These are phyloP conservation scores for Lasioglossum villosulum DNA, from an alignment of 2,888 invertebrate genomes.

Conservation along the genomic window DNA sequence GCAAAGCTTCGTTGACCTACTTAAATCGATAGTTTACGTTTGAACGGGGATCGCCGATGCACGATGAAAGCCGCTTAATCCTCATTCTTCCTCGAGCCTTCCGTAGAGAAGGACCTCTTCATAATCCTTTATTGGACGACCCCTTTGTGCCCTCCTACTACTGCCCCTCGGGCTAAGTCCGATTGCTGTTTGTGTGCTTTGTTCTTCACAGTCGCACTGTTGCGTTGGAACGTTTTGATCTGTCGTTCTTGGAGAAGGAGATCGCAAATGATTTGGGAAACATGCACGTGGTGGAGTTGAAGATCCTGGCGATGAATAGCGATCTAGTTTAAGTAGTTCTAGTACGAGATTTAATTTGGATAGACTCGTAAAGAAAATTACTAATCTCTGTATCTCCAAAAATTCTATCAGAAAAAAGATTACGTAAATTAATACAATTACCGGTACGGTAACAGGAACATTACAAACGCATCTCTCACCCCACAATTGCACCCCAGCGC, in stretches of 20 bases:
- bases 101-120: slow-evolving; percentile 26
- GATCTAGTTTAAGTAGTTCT: too few species aligned
- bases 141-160: slow-evolving; percentile 7
- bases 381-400: too few species aligned
- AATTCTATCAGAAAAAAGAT: background rate
- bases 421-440: background rate
- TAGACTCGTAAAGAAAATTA: too few species aligned
- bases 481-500: background rate
- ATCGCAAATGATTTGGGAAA: background rate
- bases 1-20: slow-evolving; percentile 16
- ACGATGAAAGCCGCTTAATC: slow-evolving; percentile 27
- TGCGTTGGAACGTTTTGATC: background rate
- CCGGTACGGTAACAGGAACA: background rate
- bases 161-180: background rate
- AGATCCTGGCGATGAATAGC: too few species aligned
- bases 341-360: too few species aligned
- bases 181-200: background rate
- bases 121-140: slow-evolving; percentile 44
- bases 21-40: slow-evolving; percentile 43
- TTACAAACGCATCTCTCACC: background rate
- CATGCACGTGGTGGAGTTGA: background rate
- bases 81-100: slow-evolving; percentile 23
- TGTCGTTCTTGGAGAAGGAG: background rate
- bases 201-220: background rate
- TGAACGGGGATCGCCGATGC: slow-evolving; percentile 22